These are phyloP conservation scores for Tenodera sinensis DNA, from an alignment of 2,888 invertebrate species.

Conservation along the genomic window DNA sequence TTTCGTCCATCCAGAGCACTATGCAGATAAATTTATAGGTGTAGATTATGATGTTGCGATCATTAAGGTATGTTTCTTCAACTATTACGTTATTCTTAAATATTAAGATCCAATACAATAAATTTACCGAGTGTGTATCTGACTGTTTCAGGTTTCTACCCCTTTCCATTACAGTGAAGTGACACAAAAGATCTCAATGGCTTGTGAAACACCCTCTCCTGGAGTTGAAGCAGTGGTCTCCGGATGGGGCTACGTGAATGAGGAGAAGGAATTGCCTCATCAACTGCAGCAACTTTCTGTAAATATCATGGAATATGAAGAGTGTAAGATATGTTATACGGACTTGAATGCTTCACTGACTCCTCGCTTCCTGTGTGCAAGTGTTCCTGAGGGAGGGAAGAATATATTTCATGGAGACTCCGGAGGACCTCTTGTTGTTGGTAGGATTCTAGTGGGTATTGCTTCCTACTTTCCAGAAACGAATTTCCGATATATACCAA, in stretches of 20 bases:
- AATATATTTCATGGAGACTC: slow-evolving; percentile 45
- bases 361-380: slow-evolving; percentile 53
- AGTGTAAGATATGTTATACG: slow-evolving; percentile 30
- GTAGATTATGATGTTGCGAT: too few relatives aligned
- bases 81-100: too few relatives aligned
- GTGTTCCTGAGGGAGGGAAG: slow-evolving; percentile 46
- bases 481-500: not conserved
- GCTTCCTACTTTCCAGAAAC: too few relatives aligned
- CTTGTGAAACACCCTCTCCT: not conserved
- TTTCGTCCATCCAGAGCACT: too few relatives aligned
- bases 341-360: slow-evolving; percentile 32
- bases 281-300: slow-evolving; percentile 39
- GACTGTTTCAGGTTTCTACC: not conserved
- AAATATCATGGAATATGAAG: slow-evolving; percentile 37
- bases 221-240: not conserved
- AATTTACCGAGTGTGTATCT: not conserved
- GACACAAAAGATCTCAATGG: not conserved
- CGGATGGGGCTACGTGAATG: not conserved
- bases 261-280: not conserved
- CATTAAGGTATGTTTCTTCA: too few relatives aligned
- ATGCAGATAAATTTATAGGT: rapidly evolving
- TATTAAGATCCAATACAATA: too few relatives aligned
- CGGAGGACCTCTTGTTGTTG: not conserved
- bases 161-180: not conserved
- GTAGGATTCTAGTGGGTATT: not conserved